Conservation (phyloP, 2,113 vertebrate genomes). For the Gila orcuttii region DNA sequence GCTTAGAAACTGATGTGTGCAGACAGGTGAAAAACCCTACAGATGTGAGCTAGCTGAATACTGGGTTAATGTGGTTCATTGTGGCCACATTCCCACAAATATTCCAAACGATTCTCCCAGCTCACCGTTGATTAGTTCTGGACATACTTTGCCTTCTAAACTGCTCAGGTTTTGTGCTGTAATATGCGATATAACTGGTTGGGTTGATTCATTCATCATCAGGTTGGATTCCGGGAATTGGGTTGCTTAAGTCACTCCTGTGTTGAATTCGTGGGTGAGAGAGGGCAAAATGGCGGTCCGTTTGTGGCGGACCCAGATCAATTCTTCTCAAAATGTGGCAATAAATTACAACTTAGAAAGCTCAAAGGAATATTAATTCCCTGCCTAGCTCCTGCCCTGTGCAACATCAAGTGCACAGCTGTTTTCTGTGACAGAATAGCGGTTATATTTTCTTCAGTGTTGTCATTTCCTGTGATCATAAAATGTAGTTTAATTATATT, state of each 20-base stretch:
- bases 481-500: slow-evolving; percentile 1
- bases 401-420: not conserved
- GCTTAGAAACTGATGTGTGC: not conserved
- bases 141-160: slow-evolving; percentile 27
- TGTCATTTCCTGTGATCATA: slow-evolving; percentile 9
- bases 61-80: slow-evolving; percentile 14
- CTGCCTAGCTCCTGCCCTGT: slow-evolving; percentile 3
- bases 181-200: slow-evolving; percentile 7
- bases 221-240: slow-evolving; percentile 39
- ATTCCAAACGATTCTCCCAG: not conserved
- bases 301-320: slow-evolving; percentile 31
- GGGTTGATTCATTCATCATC: slow-evolving; percentile 36
- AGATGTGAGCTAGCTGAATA: not conserved
- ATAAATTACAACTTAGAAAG: slow-evolving; percentile 39
- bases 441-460: not conserved
- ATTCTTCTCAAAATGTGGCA: slow-evolving; percentile 17
- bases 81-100: slow-evolving; percentile 8
- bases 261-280: not conserved
- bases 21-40: not conserved
- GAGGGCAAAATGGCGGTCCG: slow-evolving; percentile 26
- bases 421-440: not conserved
- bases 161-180: not conserved
- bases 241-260: slow-evolving; percentile 25
- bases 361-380: slow-evolving; percentile 12
- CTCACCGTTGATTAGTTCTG: slow-evolving; percentile 19